Percentiles rank a stretch among this genome's conserved stretches.
Conservation (phyloP, 2,797 vertebrate species). For the Girardinus metallicus region DNA sequence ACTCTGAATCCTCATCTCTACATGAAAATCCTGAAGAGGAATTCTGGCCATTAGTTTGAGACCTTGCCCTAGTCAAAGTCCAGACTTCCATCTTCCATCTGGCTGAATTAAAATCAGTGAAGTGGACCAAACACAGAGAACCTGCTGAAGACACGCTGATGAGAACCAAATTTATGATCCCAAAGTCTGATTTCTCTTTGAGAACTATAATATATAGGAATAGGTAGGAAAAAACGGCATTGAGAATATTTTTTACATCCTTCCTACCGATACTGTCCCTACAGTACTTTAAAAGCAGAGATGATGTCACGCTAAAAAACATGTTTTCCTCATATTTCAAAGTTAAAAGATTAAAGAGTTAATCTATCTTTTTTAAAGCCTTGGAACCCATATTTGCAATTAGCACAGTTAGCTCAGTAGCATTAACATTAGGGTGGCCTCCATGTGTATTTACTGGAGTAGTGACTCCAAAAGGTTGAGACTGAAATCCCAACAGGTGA, state of each 20-base stretch:
- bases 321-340: neutral
- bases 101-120: too few relatives aligned
- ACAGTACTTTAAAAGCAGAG: neutral
- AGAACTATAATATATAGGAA: neutral
- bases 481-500: neutral
- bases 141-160: neutral
- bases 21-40: too few relatives aligned
- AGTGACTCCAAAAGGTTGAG: neutral
- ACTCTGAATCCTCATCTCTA: too few relatives aligned
- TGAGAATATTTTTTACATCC: neutral
- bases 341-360: neutral
- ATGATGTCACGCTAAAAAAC: neutral
- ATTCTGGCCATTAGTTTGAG: too few relatives aligned
- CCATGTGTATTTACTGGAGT: neutral
- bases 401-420: neutral
- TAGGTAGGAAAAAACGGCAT: neutral
- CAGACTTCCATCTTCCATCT: too few relatives aligned
- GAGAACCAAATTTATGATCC: neutral
- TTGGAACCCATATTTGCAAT: neutral
- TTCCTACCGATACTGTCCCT: neutral
- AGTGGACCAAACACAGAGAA: neutral
- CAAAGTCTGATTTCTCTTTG: neutral
- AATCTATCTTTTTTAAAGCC: neutral
- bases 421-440: neutral
- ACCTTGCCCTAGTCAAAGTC: too few relatives aligned